These are phyloP conservation scores for Lasioglossum figueresi DNA, from an alignment of 2,888 invertebrate genomes.

Conservation along the genomic window DNA sequence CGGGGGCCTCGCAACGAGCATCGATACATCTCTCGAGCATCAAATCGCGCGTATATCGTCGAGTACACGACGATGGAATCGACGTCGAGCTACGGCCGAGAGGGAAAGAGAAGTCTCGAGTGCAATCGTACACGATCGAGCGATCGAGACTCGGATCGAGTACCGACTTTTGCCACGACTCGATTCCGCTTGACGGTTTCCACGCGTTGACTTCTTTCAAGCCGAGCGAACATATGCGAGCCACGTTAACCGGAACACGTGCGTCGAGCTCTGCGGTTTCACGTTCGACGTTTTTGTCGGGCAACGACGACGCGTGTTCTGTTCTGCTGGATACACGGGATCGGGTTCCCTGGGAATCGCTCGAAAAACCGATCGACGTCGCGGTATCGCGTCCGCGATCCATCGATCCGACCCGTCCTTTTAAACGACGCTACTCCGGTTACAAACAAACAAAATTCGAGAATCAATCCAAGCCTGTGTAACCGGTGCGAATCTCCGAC, in stretches of 20 bases:
- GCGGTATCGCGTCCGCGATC: constrained; percentile 25
- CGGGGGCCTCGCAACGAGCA: not conserved
- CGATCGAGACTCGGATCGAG: constrained; percentile 28
- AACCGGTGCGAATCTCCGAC: not conserved
- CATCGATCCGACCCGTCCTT: constrained; percentile 26
- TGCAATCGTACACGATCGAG: constrained; percentile 54
- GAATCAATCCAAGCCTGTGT: not conserved
- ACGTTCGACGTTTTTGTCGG: constrained; percentile 52
- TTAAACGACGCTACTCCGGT: not conserved
- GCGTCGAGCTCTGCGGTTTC: constrained; percentile 48
- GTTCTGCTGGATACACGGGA: constrained; percentile 23
- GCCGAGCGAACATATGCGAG: constrained; percentile 46
- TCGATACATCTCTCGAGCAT: constrained; percentile 24
- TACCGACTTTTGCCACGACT: not conserved
- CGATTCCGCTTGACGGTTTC: constrained; percentile 14
- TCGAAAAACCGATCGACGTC: constrained; percentile 34
- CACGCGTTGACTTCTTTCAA: constrained; percentile 51
- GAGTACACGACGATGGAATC: not conserved
- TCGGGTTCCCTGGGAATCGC: constrained; percentile 48
- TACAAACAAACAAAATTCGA: not conserved
- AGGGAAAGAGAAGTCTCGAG: not conserved
- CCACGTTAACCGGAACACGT: constrained; percentile 59
- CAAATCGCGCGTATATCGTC: not conserved
- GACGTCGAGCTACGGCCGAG: not conserved
- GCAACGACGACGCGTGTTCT: constrained; percentile 25